Conservation (phyloP, 2,888 invertebrate genomes). For the Eupithecia centaureata region DNA sequence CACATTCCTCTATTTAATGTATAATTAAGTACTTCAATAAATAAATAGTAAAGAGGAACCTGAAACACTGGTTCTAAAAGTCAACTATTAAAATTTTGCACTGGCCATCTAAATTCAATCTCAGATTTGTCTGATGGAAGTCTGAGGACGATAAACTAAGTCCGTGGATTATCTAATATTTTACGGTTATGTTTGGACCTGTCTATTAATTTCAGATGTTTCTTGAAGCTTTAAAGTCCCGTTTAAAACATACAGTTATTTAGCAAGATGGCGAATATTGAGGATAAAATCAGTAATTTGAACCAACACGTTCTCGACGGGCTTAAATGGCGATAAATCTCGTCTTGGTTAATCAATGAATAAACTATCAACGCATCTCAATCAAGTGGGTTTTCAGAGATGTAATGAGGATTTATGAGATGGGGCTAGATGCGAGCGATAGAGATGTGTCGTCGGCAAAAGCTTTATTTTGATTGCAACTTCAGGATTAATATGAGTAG, state of each 20-base stretch:
- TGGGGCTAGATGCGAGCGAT: background rate
- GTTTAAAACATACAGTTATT: conserved; percentile 2
- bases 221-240: background rate
- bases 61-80: background rate
- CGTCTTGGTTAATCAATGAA: conserved; percentile 11
- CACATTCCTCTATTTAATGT: too few species aligned
- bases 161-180: background rate
- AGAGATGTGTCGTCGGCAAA: background rate
- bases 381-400: background rate
- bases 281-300: conserved; percentile 14
- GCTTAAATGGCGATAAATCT: conserved; percentile 48
- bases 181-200: background rate
- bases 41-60: too few species aligned
- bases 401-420: background rate
- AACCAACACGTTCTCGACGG: conserved; percentile 36
- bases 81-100: background rate
- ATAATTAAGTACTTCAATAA: too few species aligned
- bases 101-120: background rate
- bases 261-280: background rate
- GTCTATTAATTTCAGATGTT: background rate
- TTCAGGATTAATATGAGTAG: background rate
- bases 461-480: background rate
- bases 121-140: background rate
- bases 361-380: conserved; percentile 14
- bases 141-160: background rate